A percentile compares a stretch with the other conserved stretches of the same genome.
Evolutionary conservation across 2,113 vertebrate genomes (phyloP).

Genomic region (Anguilla rostrata): DNA sequence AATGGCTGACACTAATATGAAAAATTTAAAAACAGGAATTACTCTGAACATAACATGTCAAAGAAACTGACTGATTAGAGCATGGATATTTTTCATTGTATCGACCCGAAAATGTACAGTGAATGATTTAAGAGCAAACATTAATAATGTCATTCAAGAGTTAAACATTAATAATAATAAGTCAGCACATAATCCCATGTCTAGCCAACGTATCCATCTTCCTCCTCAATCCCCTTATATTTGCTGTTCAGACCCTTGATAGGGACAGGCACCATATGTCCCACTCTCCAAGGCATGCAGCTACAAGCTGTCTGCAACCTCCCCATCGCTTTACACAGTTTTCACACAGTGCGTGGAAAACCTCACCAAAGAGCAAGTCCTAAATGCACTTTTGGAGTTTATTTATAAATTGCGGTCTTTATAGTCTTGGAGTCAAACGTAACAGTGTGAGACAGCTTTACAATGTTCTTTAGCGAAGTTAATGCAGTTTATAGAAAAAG

Average conservation of each 20-base stretch:
- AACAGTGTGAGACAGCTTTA: not conserved
- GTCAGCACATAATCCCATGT: too few species aligned
- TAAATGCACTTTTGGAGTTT: slow-evolving; percentile 3
- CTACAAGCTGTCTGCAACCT: not conserved
- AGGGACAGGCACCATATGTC: too few species aligned
- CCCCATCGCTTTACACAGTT: not conserved
- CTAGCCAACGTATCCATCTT: too few species aligned
- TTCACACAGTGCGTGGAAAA: slow-evolving; percentile 7
- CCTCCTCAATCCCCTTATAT: too few species aligned
- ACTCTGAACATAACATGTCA: not conserved
- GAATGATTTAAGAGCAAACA: not conserved
- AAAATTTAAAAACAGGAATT: not conserved
- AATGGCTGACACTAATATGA: slow-evolving; percentile 12
- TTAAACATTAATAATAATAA: not conserved
- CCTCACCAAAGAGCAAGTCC: not conserved
- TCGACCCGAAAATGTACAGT: not conserved
- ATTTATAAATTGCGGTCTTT: not conserved
- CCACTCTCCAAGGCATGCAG: not conserved
- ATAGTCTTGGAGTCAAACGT: slow-evolving; percentile 3
- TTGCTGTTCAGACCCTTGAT: too few species aligned
- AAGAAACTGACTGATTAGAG: slow-evolving; percentile 49
- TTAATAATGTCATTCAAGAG: not conserved
- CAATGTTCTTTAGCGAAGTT: not conserved
- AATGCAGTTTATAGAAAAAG: slow-evolving; percentile 19
- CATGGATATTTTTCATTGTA: not conserved